Conservation (phyloP, 2,888 invertebrate species). For the Euphydryas editha region DNA sequence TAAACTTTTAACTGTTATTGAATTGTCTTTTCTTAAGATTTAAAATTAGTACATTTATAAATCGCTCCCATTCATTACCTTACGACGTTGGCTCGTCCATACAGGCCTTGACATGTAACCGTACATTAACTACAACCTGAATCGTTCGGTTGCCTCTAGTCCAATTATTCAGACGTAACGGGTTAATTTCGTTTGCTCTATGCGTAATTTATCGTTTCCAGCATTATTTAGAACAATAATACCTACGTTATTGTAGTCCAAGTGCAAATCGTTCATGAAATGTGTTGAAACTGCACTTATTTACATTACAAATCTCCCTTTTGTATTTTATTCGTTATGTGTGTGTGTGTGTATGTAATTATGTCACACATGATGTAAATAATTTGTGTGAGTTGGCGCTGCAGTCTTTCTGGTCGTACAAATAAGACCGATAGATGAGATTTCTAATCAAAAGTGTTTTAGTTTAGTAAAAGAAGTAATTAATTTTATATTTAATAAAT, state of each 20-base stretch:
- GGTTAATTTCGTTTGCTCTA: constrained; percentile 30
- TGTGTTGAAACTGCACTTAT: constrained; percentile 51
- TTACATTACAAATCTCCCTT: constrained; percentile 23
- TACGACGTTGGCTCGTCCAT: constrained; percentile 13
- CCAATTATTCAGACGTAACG: constrained; percentile 42
- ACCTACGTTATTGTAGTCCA: constrained; percentile 55
- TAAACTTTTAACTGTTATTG: not conserved
- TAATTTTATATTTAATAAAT: too few relatives aligned
- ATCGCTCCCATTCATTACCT: constrained; percentile 8
- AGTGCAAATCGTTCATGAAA: constrained; percentile 72
- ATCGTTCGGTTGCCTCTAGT: constrained; percentile 37
- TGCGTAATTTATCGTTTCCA: constrained; percentile 31
- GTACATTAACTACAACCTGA: constrained; percentile 43
- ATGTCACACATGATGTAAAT: too few relatives aligned
- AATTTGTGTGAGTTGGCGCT: too few relatives aligned
- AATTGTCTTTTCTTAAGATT: not conserved
- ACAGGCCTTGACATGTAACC: constrained; percentile 62
- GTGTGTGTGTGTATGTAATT: too few relatives aligned
- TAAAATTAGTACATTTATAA: not conserved
- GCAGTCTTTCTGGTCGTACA: too few relatives aligned
- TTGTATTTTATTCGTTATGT: constrained; percentile 10
- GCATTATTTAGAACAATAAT: constrained; percentile 42
- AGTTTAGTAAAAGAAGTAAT: too few relatives aligned
- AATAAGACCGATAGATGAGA: too few relatives aligned
- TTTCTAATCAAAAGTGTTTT: too few relatives aligned